These are phyloP conservation scores for Drosophila melanosoma DNA, from an alignment of 2,888 invertebrate species.

Conservation along the genomic window DNA sequence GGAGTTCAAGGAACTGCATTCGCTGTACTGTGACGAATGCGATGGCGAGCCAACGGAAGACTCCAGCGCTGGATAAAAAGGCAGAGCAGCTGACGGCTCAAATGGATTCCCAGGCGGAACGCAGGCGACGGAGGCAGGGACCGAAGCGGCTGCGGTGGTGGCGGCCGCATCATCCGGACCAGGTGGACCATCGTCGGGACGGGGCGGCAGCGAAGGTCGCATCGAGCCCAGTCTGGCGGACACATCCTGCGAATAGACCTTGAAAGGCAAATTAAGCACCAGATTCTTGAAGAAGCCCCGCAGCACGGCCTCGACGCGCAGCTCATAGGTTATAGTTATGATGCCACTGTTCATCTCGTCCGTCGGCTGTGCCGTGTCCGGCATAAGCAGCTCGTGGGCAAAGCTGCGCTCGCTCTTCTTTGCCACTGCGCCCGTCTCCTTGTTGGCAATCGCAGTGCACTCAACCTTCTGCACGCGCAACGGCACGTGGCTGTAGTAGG, in stretches of 20 bases:
- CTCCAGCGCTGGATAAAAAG: constrained; percentile 73
- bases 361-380: constrained; percentile 82
- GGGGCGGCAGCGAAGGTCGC: constrained; percentile 62
- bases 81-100: constrained; percentile 58
- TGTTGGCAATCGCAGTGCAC: constrained; percentile 80
- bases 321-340: constrained; percentile 81
- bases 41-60: constrained; percentile 83
- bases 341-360: constrained; percentile 79
- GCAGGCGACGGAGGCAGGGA: neutral
- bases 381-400: constrained; percentile 84
- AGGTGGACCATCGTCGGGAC: constrained; percentile 63
- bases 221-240: constrained; percentile 45
- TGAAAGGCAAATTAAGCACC: constrained; percentile 81
- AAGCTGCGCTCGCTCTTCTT: constrained; percentile 84
- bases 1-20: constrained; percentile 83
- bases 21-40: constrained; percentile 82
- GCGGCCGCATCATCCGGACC: constrained; percentile 42
- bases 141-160: neutral
- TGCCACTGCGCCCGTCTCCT: constrained; percentile 84
- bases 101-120: constrained; percentile 76
- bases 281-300: constrained; percentile 84
- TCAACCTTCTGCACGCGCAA: constrained; percentile 81
- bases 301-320: constrained; percentile 84
- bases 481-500: constrained; percentile 82
- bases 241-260: constrained; percentile 78